These are phyloP conservation scores for Chlamydotis undulata DNA, from an alignment of 2,113 vertebrate species.

Conservation along the genomic window DNA sequence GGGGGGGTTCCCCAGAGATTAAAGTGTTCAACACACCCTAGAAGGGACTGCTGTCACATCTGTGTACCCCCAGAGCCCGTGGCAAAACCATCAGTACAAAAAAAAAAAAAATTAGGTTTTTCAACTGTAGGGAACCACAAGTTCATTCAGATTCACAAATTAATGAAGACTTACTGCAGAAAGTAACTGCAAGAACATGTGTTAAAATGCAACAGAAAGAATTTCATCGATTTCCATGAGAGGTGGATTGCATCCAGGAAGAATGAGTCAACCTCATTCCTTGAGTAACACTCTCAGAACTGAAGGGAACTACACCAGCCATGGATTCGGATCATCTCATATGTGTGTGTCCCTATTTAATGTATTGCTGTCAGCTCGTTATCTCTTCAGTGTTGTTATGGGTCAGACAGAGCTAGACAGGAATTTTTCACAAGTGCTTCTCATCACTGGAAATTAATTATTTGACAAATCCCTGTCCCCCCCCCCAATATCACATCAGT, in stretches of 20 bases:
- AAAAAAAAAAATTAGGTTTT: not conserved
- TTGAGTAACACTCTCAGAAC: not conserved
- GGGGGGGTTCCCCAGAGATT: not conserved
- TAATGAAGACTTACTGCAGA: not conserved
- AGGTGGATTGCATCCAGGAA: conserved; percentile 44
- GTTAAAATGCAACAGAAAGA: conserved; percentile 7
- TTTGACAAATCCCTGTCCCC: too few relatives aligned
- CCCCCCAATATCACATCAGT: not conserved
- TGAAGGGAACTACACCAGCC: not conserved
- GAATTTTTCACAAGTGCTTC: not conserved
- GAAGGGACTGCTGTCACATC: not conserved
- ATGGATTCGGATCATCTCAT: not conserved
- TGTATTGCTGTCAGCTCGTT: not conserved
- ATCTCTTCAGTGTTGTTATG: fast-evolving
- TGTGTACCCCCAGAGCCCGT: not conserved
- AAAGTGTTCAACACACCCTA: not conserved
- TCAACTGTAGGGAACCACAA: not conserved
- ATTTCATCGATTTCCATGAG: conserved; percentile 43
- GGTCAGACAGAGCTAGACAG: not conserved
- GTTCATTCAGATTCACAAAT: conserved; percentile 20
- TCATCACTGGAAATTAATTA: not conserved
- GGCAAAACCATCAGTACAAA: not conserved
- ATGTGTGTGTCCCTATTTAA: too few relatives aligned
- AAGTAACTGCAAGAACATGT: conserved; percentile 31
- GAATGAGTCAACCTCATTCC: conserved; percentile 66